phyloP scores from a whole-genome alignment of 2,797 vertebrate species.

The Micromesistius poutassou region DNA sequence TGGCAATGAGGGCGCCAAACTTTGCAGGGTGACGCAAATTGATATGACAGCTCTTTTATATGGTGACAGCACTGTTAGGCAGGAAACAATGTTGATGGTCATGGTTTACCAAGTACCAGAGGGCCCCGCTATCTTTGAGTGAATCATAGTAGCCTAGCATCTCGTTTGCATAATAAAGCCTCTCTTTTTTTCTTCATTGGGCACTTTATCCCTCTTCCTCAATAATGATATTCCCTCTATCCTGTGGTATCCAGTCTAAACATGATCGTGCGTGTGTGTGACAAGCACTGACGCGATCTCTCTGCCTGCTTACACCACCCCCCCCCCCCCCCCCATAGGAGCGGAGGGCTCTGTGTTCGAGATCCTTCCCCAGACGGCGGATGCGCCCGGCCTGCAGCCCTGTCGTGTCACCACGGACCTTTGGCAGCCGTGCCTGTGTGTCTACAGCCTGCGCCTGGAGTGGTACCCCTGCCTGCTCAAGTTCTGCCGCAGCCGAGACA shows the following conservation, averaged over 20 bases:
- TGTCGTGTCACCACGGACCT: constrained; percentile 78
- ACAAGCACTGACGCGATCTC: constrained; percentile 7
- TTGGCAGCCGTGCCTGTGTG: constrained; percentile 87
- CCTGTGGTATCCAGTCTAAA: background rate
- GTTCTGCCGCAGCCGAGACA: constrained; percentile 87
- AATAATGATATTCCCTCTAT: background rate
- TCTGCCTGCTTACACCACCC: constrained; percentile 28
- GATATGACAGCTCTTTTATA: constrained; percentile 48
- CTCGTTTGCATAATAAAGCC: constrained; percentile 69
- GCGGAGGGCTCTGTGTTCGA: constrained; percentile 89
- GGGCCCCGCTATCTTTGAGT: constrained; percentile 48
- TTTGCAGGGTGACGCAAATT: constrained; percentile 51
- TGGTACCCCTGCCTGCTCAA: constrained; percentile 98
- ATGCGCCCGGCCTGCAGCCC: constrained; percentile 70
- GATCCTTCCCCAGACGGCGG: constrained; percentile 74
- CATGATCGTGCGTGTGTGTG: background rate
- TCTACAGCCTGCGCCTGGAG: constrained; percentile 85
- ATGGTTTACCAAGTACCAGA: constrained; percentile 44
- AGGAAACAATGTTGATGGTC: constrained; percentile 65
- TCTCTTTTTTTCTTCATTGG: constrained; percentile 33
- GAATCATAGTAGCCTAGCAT: constrained; percentile 50
- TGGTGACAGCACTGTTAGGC: constrained; percentile 53
- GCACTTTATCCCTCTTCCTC: constrained; percentile 32
- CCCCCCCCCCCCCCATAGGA: constrained; percentile 63
- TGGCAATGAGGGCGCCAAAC: constrained; percentile 35